These are phyloP conservation scores for Hemiprocne comata DNA, from an alignment of 2,113 vertebrate species.

Conservation along the genomic window DNA sequence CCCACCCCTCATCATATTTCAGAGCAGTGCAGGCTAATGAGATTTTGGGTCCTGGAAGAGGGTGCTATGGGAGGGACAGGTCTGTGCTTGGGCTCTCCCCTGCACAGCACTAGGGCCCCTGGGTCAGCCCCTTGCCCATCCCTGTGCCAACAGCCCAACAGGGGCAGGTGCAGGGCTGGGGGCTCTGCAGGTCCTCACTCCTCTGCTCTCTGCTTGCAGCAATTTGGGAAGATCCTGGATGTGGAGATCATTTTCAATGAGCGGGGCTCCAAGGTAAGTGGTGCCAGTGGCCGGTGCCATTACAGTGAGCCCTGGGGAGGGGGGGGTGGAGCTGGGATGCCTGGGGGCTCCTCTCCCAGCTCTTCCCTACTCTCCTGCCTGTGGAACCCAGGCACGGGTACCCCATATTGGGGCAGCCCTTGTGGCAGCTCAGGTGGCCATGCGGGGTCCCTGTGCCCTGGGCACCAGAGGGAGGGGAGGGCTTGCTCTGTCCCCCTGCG, in stretches of 20 bases:
- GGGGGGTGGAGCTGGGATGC: constrained; percentile 9
- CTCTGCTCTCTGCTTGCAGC: constrained; percentile 79
- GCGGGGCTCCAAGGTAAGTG: constrained; percentile 96
- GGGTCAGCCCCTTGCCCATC: background rate
- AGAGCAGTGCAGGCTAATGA: background rate
- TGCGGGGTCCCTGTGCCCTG: rapidly evolving
- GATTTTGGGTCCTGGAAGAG: background rate
- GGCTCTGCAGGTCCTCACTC: background rate
- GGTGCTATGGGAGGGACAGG: background rate
- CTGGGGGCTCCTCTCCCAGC: constrained; percentile 53
- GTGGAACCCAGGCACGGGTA: rapidly evolving
- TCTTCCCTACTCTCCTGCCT: constrained; percentile 59
- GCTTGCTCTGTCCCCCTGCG: background rate
- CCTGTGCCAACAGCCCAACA: background rate
- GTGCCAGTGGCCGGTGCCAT: background rate
- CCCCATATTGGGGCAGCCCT: rapidly evolving
- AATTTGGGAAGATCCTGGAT: constrained; percentile 97
- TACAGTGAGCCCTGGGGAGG: background rate
- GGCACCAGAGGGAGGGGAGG: background rate
- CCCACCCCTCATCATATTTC: background rate
- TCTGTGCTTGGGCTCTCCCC: background rate
- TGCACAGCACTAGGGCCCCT: background rate
- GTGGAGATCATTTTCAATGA: constrained; percentile 99
- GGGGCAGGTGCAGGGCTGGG: background rate
- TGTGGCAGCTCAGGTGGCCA: rapidly evolving